Evolutionary conservation across 2,113 vertebrate species (phyloP).

Genomic region (Vimba vimba): DNA sequence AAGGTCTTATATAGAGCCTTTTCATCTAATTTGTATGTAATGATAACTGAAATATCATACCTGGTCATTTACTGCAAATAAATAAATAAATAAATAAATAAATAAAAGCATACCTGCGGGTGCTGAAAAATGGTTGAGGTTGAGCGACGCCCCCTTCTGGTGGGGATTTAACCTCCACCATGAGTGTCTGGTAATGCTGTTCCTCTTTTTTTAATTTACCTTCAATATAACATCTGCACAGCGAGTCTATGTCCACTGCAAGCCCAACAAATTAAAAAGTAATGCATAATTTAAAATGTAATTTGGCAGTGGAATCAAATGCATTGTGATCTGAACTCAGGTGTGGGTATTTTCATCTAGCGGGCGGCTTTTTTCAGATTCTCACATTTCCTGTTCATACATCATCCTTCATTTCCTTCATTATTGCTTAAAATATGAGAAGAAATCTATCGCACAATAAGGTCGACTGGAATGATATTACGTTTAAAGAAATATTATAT

Average conservation of each 20-base stretch:
- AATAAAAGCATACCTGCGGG: neutral
- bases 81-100: neutral
- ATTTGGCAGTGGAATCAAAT: slow-evolving; percentile 69
- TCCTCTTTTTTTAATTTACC: slow-evolving; percentile 61
- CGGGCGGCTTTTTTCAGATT: slow-evolving; percentile 47
- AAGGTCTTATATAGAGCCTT: no score
- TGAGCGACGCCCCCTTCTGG: slow-evolving; percentile 48
- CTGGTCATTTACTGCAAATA: neutral
- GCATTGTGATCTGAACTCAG: slow-evolving; percentile 64
- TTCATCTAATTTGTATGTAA: no score
- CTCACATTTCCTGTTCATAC: slow-evolving; percentile 43
- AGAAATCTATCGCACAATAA: slow-evolving; percentile 7
- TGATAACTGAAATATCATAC: neutral
- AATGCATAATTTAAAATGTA: slow-evolving; percentile 77
- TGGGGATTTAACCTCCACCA: slow-evolving; percentile 56
- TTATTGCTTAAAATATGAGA: slow-evolving; percentile 37
- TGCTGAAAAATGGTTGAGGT: neutral
- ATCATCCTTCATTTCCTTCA: slow-evolving; percentile 4
- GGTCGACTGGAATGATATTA: slow-evolving; percentile 10
- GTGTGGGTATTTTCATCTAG: slow-evolving; percentile 44
- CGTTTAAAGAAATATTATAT: slow-evolving; percentile 41
- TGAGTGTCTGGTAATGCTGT: slow-evolving; percentile 38
- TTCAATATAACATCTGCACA: slow-evolving; percentile 64
- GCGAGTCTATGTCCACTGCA: slow-evolving; percentile 60
- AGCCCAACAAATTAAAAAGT: slow-evolving; percentile 75